Evolutionary conservation across 2,113 vertebrate genomes (phyloP).

Genomic region (Leucosticte australis): DNA sequence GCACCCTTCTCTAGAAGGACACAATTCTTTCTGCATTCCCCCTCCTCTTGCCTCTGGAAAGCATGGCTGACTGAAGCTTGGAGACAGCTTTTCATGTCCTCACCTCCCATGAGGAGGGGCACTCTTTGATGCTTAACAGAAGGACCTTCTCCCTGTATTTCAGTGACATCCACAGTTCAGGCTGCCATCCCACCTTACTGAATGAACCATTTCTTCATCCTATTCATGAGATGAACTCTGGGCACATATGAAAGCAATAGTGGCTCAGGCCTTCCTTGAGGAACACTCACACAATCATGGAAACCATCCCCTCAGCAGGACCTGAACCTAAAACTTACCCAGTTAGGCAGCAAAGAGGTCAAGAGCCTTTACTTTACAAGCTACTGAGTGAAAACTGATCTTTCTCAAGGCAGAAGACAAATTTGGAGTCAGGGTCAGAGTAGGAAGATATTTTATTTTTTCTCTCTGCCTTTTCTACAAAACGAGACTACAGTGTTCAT

Average conservation of each 20-base stretch:
- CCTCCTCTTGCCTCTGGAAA: not conserved
- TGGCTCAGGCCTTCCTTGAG: not conserved
- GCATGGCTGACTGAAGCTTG: accelerated
- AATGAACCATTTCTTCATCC: not conserved
- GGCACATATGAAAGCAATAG: accelerated
- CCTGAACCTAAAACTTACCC: not conserved
- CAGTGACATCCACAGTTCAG: not conserved
- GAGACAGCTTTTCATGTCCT: not conserved
- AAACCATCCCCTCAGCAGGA: not conserved
- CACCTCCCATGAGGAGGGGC: not conserved
- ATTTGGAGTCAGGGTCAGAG: not conserved
- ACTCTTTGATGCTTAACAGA: not conserved
- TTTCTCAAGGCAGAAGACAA: not conserved
- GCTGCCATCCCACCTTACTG: not conserved
- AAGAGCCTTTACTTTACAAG: not conserved
- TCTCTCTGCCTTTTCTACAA: not conserved
- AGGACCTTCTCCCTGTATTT: not conserved
- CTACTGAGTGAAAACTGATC: not conserved
- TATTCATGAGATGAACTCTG: not conserved
- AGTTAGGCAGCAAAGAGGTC: not conserved
- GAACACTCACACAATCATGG: not conserved
- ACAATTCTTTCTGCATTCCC: not conserved
- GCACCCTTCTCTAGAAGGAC: not conserved
- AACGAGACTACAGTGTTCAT: not conserved
- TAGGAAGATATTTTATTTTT: not conserved